Conservation (phyloP, 1,140 invertebrate species). For the Harlomillsia oculata region DNA sequence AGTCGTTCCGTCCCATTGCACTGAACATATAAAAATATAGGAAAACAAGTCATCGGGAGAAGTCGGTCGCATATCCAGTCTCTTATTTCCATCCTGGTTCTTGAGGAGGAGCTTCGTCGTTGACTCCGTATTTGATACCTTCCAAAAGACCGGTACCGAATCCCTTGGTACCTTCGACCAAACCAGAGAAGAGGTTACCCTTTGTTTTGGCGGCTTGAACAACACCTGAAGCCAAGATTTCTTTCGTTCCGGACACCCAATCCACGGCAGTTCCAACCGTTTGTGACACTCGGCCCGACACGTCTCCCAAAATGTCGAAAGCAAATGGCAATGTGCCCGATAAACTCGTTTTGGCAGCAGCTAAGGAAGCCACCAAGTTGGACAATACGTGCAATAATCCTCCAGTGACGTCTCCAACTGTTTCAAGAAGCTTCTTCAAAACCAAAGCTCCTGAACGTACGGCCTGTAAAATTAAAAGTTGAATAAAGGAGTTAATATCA, state of each 20-base stretch:
- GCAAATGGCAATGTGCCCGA: constrained; percentile 36
- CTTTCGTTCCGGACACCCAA: constrained; percentile 35
- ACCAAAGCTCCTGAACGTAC: constrained; percentile 34
- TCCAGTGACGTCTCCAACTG: constrained; percentile 36
- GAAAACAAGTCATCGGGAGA: too few relatives aligned
- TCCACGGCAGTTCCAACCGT: constrained; percentile 36
- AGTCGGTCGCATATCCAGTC: too few relatives aligned
- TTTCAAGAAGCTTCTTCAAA: constrained; percentile 35
- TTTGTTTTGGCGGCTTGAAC: constrained; percentile 36
- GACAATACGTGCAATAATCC: constrained; percentile 35
- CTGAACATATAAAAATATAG: too few relatives aligned
- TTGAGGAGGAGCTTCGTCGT: constrained; percentile 30
- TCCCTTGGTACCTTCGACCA: constrained; percentile 36
- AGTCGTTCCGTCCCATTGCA: too few relatives aligned
- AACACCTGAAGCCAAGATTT: constrained; percentile 33
- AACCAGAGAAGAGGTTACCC: constrained; percentile 35
- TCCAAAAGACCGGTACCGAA: constrained; percentile 35
- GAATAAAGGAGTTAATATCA: too few relatives aligned
- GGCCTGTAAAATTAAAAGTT: constrained; percentile 30
- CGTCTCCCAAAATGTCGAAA: constrained; percentile 36
- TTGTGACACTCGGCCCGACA: constrained; percentile 32
- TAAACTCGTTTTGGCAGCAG: constrained; percentile 36
- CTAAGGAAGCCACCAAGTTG: constrained; percentile 35
- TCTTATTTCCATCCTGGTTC: constrained; percentile 29
- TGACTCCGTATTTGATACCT: constrained; percentile 36